Evolutionary conservation across 2,113 vertebrate genomes (phyloP).

Genomic region (Thermophis baileyi): DNA sequence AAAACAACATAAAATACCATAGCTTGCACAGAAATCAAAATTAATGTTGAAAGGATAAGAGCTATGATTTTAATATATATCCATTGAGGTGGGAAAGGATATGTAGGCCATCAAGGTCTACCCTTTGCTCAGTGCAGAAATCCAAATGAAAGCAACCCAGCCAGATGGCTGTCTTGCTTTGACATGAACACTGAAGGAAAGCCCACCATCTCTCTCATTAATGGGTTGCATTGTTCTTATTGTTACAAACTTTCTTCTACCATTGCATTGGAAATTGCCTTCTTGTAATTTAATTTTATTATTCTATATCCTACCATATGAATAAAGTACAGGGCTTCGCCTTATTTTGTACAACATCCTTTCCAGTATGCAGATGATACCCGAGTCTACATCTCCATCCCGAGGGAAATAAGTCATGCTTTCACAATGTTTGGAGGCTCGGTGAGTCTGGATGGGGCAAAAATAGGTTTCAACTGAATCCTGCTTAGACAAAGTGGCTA

Average conservation of each 20-base stretch:
- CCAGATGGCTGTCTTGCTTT: background rate
- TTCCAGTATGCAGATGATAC: background rate
- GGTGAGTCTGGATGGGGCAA: background rate
- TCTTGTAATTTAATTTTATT: background rate
- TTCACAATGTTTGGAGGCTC: background rate
- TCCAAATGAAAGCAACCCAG: background rate
- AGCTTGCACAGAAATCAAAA: constrained; percentile 52
- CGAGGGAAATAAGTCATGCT: background rate
- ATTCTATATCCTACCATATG: background rate
- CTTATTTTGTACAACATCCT: background rate
- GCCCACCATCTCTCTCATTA: background rate
- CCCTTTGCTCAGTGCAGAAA: background rate
- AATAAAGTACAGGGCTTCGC: background rate
- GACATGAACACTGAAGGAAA: background rate
- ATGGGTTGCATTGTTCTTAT: background rate
- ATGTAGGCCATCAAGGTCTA: background rate
- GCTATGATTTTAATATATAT: constrained; percentile 36
- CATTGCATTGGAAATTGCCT: background rate
- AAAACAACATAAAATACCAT: constrained; percentile 32
- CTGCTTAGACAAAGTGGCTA: background rate
- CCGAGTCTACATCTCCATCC: background rate
- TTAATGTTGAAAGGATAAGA: constrained; percentile 31
- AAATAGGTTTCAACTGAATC: background rate
- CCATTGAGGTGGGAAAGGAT: background rate
- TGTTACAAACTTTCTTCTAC: background rate